Base-by-base conservation (phyloP, 2,113 vertebrate species). In the Porphyrio hochstetteri region DNA sequence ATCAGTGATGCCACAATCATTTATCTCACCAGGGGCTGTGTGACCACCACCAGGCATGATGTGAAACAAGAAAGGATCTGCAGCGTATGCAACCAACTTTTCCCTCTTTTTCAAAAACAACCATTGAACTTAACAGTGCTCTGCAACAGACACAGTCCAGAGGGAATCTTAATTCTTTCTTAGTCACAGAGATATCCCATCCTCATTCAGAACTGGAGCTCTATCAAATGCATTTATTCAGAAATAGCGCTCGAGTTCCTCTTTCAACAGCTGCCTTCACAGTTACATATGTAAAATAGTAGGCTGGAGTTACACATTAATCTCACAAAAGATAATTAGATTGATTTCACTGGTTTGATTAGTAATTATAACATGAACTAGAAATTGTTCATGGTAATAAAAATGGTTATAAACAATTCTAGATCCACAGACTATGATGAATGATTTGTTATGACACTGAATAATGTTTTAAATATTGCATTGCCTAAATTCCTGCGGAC, bases 401-500 rank as follows among this genome's bases (percentile, higher is more conserved):
- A 96, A 96, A 52, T 28, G 35, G 42, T 85, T 90, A 81, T 79
- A 94, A 96, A 82, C 88, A 84, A 80, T 69, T 85, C 75, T 50
- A 91, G 67, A 87, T 61, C 40, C 83, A 89, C 69, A 81, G 40
- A 92, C 35, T 36, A 75, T 79, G 82, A 95, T 68, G 61, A 61
- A 96, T 95, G 69, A 91, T 70, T 94, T 83, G 38, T 91, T 93
- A 86, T 50, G 79, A 82, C 74, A 88, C 16, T 83, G 31, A 93
- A 86, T 65, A 94, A 75, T 67, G 60, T 64, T 91, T 91, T 76
- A 90, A 92, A 90, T 64, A 94, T 23, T 86, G 40, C 75, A 63
- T 18, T 77, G 40, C 40, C 35, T 85, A 36, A 91, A 86, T 86
- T 88, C 40, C 61, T 88, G 70, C 64, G 91, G 42, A 52, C 14